Conservation (phyloP, 1,140 invertebrate species). For the Lepeophtheirus salmonis region DNA sequence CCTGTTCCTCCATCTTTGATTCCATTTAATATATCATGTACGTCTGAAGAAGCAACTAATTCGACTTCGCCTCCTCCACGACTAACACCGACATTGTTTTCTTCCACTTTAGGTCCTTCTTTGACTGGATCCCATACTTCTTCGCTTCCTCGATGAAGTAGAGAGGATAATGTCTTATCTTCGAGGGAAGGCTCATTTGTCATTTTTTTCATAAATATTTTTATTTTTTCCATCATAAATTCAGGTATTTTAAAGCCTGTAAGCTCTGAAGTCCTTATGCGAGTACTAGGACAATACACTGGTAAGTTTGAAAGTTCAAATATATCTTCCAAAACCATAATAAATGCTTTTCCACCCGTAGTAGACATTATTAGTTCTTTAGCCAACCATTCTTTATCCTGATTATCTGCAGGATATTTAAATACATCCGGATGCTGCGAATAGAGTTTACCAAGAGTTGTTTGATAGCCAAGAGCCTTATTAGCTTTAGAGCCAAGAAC, state of each 20-base stretch:
- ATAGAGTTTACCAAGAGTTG: neutral
- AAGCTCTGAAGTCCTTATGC: constrained; percentile 32
- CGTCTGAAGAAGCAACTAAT: too few species aligned
- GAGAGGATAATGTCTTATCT: too few species aligned
- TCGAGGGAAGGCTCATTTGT: neutral
- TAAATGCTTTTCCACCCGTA: constrained; percentile 53
- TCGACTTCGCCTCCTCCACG: too few species aligned
- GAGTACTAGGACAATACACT: constrained; percentile 38
- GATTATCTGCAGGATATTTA: constrained; percentile 54
- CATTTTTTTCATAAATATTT: constrained; percentile 9
- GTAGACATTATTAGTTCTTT: constrained; percentile 52
- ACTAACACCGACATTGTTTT: too few species aligned
- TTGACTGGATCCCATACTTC: too few species aligned
- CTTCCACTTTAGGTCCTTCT: too few species aligned
- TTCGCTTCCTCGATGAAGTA: too few species aligned
- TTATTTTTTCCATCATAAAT: constrained; percentile 48
- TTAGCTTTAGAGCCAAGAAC: neutral
- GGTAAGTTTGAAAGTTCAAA: constrained; percentile 47
- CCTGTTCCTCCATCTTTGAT: neutral
- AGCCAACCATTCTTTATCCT: constrained; percentile 61
- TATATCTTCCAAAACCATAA: constrained; percentile 60
- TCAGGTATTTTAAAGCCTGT: constrained; percentile 49
- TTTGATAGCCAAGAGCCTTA: neutral
- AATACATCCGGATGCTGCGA: constrained; percentile 45
- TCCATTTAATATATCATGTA: neutral